Percentiles rank a stretch among this genome's conserved stretches.
Conservation (phyloP, 2,888 invertebrate species). For the Andrena bucephala region DNA sequence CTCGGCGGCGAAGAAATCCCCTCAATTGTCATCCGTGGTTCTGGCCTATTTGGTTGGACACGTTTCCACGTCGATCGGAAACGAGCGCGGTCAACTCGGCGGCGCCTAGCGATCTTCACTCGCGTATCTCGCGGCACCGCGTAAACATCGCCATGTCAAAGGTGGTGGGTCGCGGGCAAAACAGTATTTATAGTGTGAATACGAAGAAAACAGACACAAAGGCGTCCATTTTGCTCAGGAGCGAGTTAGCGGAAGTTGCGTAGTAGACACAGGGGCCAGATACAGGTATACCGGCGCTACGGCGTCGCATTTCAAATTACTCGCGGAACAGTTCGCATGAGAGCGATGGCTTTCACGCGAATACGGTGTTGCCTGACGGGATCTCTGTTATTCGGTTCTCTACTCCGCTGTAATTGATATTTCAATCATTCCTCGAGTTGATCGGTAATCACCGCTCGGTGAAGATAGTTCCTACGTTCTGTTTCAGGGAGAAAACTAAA, state of each 20-base stretch:
- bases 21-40: slow-evolving; percentile 83
- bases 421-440: not conserved
- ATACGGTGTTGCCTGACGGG: not conserved
- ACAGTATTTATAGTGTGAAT: slow-evolving; percentile 83
- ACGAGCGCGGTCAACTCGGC: slow-evolving; percentile 56
- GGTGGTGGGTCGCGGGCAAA: slow-evolving; percentile 75
- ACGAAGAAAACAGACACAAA: slow-evolving; percentile 85
- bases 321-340: slow-evolving; percentile 55
- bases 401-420: not conserved
- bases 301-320: slow-evolving; percentile 72
- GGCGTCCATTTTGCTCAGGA: slow-evolving; percentile 85
- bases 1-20: slow-evolving; percentile 71
- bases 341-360: slow-evolving; percentile 32
- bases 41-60: slow-evolving; percentile 84
- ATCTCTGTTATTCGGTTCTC: not conserved
- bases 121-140: slow-evolving; percentile 70
- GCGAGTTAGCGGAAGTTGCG: slow-evolving; percentile 84
- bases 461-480: not conserved
- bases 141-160: slow-evolving; percentile 78
- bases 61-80: slow-evolving; percentile 71
- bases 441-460: not conserved
- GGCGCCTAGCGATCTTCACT: slow-evolving; percentile 71
- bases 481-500: no score
- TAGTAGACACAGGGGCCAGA: slow-evolving; percentile 79
- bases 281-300: slow-evolving; percentile 74